Evolutionary conservation across 2,113 vertebrate species (phyloP).

Genomic region (Chrysemys picta): DNA sequence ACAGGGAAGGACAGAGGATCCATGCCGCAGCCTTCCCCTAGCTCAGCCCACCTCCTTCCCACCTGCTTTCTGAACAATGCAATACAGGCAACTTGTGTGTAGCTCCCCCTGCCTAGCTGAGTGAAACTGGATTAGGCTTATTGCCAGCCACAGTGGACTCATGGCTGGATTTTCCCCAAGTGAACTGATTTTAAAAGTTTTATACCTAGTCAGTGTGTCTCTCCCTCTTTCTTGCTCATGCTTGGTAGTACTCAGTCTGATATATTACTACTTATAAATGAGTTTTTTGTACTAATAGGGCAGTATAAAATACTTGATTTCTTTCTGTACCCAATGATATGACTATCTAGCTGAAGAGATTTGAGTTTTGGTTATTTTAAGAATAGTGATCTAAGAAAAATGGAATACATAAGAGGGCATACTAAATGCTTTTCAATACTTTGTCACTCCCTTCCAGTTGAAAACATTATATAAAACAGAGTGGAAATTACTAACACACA

Average conservation of each 20-base stretch:
- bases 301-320: background rate
- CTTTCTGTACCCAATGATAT: background rate
- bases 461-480: background rate
- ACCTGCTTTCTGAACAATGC: background rate
- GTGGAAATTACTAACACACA: background rate
- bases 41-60: background rate
- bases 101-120: rapidly evolving
- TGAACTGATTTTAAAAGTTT: background rate
- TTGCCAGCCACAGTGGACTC: rapidly evolving
- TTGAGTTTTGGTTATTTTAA: background rate
- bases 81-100: background rate
- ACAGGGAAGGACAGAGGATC: background rate
- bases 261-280: background rate
- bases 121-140: background rate
- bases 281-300: background rate
- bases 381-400: background rate
- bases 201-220: background rate
- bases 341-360: background rate
- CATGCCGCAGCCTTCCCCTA: background rate
- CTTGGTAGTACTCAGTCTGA: background rate
- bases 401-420: background rate
- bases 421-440: background rate
- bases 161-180: background rate
- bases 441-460: background rate
- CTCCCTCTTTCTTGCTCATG: background rate